A percentile compares a stretch with the other conserved stretches of the same genome.
phyloP scores from a whole-genome alignment of 1,140 invertebrate species.

The Brevipalpus yothersi region DNA sequence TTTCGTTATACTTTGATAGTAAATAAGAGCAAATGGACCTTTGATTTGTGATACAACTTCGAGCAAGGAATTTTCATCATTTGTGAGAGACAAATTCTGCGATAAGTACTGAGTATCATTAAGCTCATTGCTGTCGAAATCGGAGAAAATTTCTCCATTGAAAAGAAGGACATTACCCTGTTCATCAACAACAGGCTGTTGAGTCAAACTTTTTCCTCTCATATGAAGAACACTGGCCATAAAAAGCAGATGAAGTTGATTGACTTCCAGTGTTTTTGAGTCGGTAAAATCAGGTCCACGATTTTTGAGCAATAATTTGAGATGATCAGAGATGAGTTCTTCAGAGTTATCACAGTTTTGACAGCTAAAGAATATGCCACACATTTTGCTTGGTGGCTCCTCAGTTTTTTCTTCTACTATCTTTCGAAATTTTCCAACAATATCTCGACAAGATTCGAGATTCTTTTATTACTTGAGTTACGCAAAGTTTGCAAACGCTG shows the following conservation, averaged over 20 bases:
- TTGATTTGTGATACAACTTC: slow-evolving; percentile 28
- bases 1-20: slow-evolving; percentile 33
- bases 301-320: not conserved
- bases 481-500: too few species aligned
- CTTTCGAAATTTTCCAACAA: too few species aligned
- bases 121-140: slow-evolving; percentile 12
- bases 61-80: slow-evolving; percentile 20
- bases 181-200: slow-evolving; percentile 32
- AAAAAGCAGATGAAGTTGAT: not conserved
- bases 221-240: not conserved
- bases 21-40: slow-evolving; percentile 63
- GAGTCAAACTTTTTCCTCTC: not conserved
- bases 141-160: slow-evolving; percentile 55
- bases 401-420: too few species aligned
- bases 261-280: too few species aligned
- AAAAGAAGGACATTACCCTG: slow-evolving; percentile 36
- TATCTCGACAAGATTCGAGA: too few species aligned
- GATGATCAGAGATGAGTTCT: not conserved
- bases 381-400: not conserved
- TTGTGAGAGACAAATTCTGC: not conserved
- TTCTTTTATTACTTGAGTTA: too few species aligned
- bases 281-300: not conserved
- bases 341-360: not conserved
- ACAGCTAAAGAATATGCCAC: not conserved
- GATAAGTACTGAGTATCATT: slow-evolving; percentile 5